Evolutionary conservation across 23 tunicate genomes (phyloP).

Genomic region (Halocynthia aurantium): DNA sequence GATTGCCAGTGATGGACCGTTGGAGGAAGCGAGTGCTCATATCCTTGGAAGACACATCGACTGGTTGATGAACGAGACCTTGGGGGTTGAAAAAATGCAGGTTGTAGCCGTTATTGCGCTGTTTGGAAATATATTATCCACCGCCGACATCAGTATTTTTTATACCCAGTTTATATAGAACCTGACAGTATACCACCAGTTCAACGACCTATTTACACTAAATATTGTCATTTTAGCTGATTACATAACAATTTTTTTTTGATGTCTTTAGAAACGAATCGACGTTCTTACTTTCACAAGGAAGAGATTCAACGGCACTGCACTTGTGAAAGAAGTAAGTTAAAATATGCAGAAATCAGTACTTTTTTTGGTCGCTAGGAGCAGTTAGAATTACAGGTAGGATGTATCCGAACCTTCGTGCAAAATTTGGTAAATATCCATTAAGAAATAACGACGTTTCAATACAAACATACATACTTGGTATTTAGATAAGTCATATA

Average conservation of each 20-base stretch:
- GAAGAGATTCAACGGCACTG: not conserved
- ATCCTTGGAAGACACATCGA: conserved; percentile 5
- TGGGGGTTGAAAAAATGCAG: conserved; percentile 33
- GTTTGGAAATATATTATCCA: not conserved
- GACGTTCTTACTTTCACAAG: conserved; percentile 7
- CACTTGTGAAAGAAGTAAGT: conserved; percentile 4
- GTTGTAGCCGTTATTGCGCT: too few relatives aligned
- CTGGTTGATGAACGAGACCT: conserved; percentile 12
- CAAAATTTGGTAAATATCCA: too few relatives aligned
- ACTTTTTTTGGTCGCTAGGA: too few relatives aligned
- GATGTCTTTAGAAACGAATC: not conserved
- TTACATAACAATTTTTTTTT: too few relatives aligned
- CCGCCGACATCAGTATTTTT: not conserved
- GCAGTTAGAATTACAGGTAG: too few relatives aligned
- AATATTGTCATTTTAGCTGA: not conserved
- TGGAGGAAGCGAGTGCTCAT: not conserved
- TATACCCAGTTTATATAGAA: too few relatives aligned
- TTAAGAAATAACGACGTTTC: too few relatives aligned
- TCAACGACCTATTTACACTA: not conserved
- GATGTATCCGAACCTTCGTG: too few relatives aligned
- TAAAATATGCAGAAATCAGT: too few relatives aligned
- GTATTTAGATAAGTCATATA: too few relatives aligned
- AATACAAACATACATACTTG: too few relatives aligned
- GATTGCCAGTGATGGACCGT: too few relatives aligned
- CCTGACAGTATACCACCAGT: not conserved